phyloP scores from a whole-genome alignment of 2,113 vertebrate species.

The Chamaetylas fuelleborni region DNA sequence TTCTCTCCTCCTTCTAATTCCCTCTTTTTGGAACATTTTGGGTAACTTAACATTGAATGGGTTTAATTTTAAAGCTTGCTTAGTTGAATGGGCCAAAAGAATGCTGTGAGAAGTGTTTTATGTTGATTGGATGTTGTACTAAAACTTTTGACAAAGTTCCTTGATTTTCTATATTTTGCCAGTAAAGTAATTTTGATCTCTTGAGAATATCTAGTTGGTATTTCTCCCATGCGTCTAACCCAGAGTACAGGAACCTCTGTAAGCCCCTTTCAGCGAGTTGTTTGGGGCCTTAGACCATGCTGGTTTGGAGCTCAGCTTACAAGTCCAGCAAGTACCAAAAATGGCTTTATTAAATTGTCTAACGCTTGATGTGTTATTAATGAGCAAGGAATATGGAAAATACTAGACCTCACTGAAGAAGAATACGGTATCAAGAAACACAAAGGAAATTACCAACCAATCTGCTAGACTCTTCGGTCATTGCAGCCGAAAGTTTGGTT shows the following conservation, averaged over 20 bases:
- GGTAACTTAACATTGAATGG: background rate
- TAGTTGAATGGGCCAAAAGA: background rate
- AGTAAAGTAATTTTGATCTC: background rate
- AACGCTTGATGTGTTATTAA: background rate
- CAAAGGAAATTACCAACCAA: background rate
- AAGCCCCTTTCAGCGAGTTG: background rate
- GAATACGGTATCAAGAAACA: background rate
- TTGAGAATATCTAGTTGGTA: background rate
- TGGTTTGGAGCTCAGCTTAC: background rate
- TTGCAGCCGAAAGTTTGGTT: background rate
- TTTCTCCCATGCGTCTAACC: background rate
- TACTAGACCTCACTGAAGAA: background rate
- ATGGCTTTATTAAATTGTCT: background rate
- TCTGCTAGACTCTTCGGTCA: background rate
- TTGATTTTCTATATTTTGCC: background rate
- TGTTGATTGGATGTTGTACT: background rate
- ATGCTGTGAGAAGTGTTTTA: background rate
- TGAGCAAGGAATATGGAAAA: background rate
- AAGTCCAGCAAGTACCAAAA: background rate
- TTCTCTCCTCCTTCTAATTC: background rate
- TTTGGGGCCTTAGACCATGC: background rate
- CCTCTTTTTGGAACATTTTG: background rate
- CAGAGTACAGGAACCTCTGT: background rate
- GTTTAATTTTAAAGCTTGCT: background rate
- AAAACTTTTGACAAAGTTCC: background rate